Evolutionary conservation across 2,797 vertebrate genomes (phyloP).

Genomic region (Pagetopsis macropterus): DNA sequence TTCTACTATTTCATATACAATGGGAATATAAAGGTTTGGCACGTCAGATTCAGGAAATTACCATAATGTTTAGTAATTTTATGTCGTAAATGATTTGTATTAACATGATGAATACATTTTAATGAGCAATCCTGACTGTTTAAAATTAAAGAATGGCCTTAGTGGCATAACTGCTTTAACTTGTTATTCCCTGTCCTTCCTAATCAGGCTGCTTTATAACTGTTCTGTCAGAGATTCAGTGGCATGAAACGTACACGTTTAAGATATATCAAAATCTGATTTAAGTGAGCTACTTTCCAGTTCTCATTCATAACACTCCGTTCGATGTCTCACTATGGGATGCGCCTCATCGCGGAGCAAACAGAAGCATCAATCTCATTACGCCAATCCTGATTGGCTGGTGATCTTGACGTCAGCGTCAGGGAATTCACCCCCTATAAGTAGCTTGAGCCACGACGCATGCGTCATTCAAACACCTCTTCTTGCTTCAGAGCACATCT

Average conservation of each 20-base stretch:
- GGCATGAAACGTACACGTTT: slow-evolving; percentile 14
- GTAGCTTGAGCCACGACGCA: too few relatives aligned
- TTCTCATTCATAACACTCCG: too few relatives aligned
- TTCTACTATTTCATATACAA: neutral
- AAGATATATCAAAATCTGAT: neutral
- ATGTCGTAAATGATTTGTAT: neutral
- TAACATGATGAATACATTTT: neutral
- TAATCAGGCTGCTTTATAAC: neutral
- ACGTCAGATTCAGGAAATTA: neutral
- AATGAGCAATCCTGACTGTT: neutral
- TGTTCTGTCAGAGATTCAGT: slow-evolving; percentile 7
- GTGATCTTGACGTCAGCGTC: too few relatives aligned
- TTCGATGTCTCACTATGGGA: too few relatives aligned
- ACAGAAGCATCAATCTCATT: too few relatives aligned
- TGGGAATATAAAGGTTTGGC: neutral
- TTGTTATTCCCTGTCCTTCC: neutral
- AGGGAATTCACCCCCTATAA: too few relatives aligned
- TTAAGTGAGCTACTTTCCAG: neutral
- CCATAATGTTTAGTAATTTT: neutral
- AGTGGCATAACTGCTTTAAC: slow-evolving; percentile 29
- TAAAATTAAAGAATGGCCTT: neutral
- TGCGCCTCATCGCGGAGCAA: too few relatives aligned
- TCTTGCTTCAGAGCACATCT: too few relatives aligned
- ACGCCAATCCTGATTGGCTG: too few relatives aligned
- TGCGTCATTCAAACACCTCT: too few relatives aligned